phyloP scores from a whole-genome alignment of 2,113 vertebrate genomes.

The Eulemur macaco region DNA sequence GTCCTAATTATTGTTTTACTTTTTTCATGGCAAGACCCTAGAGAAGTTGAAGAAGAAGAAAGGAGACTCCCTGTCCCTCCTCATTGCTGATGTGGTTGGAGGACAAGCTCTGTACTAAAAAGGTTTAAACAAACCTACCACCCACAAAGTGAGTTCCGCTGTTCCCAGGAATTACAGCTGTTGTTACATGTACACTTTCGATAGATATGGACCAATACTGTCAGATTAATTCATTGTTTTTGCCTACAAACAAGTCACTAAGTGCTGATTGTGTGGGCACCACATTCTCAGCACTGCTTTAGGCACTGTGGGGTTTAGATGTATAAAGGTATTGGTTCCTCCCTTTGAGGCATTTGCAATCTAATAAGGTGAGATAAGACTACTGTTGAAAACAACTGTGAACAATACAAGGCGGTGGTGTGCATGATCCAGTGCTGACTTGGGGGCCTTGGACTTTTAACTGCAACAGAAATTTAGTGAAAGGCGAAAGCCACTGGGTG shows the following conservation, averaged over 20 bases:
- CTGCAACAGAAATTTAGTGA: neutral
- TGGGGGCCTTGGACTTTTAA: constrained; percentile 12
- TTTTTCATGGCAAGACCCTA: neutral
- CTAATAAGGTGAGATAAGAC: neutral
- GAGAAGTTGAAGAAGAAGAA: neutral
- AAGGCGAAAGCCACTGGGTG: neutral
- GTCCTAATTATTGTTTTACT: constrained; percentile 9
- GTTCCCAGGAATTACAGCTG: neutral
- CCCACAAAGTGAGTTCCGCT: neutral
- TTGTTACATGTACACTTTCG: neutral
- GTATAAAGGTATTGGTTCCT: neutral
- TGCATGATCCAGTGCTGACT: neutral
- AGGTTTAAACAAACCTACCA: neutral
- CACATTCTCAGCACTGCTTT: neutral
- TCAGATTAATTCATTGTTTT: constrained; percentile 6
- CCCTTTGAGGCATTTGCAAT: neutral
- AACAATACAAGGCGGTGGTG: neutral
- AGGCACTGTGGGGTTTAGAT: neutral
- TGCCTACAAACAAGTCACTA: neutral
- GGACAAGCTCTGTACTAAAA: neutral
- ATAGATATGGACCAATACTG: neutral
- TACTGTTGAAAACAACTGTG: neutral
- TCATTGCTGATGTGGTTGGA: neutral
- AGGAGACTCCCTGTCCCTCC: neutral
- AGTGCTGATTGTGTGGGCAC: neutral